Evolutionary conservation across 2,113 vertebrate genomes (phyloP).

Genomic region (Tapirus terrestris): DNA sequence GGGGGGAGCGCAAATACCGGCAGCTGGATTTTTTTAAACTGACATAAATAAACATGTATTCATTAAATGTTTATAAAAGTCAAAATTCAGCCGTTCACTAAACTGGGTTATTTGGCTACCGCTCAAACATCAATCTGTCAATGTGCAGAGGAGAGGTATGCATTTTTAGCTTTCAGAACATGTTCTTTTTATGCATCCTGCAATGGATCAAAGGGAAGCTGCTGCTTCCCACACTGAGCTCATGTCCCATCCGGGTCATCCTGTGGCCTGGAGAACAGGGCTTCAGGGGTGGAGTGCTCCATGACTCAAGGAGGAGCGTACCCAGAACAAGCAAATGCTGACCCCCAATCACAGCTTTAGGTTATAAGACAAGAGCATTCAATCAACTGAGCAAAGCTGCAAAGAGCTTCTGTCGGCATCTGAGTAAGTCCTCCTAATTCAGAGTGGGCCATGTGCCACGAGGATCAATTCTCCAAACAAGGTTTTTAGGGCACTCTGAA

Average conservation of each 20-base stretch:
- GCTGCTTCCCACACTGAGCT: background rate
- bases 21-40: slow-evolving; percentile 64
- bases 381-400: background rate
- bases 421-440: background rate
- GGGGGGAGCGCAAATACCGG: background rate
- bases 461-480: background rate
- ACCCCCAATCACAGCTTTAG: background rate
- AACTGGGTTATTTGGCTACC: slow-evolving; percentile 51
- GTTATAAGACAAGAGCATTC: background rate
- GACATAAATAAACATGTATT: slow-evolving; percentile 70
- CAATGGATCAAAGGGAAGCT: background rate
- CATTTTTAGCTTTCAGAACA: slow-evolving; percentile 42
- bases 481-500: background rate
- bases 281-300: background rate
- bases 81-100: slow-evolving; percentile 42
- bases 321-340: background rate
- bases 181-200: background rate
- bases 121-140: slow-evolving; percentile 61
- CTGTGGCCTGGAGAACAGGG: background rate
- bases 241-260: background rate
- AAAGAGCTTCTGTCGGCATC: background rate
- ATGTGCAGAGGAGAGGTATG: background rate
- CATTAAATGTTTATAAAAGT: slow-evolving; percentile 65
- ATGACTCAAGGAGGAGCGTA: background rate
- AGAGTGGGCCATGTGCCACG: background rate